phyloP scores from a whole-genome alignment of 2,113 vertebrate species.

The Tor tambroides region DNA sequence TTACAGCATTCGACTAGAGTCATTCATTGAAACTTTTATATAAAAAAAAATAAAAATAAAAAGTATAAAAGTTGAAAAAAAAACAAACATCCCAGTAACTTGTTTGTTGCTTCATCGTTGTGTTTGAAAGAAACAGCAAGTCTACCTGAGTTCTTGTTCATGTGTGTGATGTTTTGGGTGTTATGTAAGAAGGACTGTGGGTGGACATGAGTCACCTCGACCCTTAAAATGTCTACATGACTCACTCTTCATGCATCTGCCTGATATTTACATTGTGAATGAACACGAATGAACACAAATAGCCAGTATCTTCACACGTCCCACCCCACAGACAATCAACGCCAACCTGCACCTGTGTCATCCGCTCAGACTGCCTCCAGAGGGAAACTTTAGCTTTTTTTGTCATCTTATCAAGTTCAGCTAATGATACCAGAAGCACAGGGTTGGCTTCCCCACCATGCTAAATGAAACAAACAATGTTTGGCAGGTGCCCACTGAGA shows the following conservation, averaged over 20 bases:
- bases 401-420: slow-evolving; percentile 8
- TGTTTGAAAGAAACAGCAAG: neutral
- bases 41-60: neutral
- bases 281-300: slow-evolving; percentile 10
- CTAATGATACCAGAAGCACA: slow-evolving; percentile 34
- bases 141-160: slow-evolving; percentile 52
- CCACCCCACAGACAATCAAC: neutral
- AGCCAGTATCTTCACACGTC: neutral
- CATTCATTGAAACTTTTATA: neutral
- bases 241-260: slow-evolving; percentile 57
- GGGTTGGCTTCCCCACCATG: neutral
- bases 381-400: neutral
- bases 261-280: slow-evolving; percentile 45
- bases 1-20: neutral
- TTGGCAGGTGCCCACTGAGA: neutral
- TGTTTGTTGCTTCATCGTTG: neutral
- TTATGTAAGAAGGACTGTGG: slow-evolving; percentile 63
- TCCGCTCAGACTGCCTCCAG: neutral
- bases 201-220: slow-evolving; percentile 63
- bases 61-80: too few species aligned
- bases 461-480: slow-evolving; percentile 21
- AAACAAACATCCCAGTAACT: neutral
- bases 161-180: slow-evolving; percentile 44
- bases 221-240: slow-evolving; percentile 62
- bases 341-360: slow-evolving; percentile 2